Base-by-base conservation (phyloP, 2,888 invertebrate genomes). In the Syritta pipiens region DNA sequence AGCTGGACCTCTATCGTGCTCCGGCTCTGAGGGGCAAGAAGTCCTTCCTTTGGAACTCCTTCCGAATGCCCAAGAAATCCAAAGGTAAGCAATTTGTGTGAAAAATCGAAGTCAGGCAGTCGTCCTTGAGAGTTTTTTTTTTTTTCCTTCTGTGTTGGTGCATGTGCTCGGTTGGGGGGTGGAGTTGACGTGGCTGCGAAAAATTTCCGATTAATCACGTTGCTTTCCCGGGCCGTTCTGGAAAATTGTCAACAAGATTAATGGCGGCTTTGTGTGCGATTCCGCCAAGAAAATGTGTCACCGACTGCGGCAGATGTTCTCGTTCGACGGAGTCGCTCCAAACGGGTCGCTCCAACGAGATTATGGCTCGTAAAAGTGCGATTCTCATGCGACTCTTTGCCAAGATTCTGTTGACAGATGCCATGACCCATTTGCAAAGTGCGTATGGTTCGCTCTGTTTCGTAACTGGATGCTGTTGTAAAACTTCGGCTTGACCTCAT, bases 1-100 rank as follows among this genome's bases (percentile, higher is more conserved):
- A 88, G 81, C 83, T 88, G 85, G 86, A 88, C 83, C 82, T 88
- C 60, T 86, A 86, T 82, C 85, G 86, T 37, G 82, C 83, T 69
- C 83, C 85, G 60, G 84, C 82, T 28, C 68, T 85, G 74, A 83
- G 85, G 17, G 85, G 84, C 42, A 87, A 87, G 74, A 85, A 87
- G 28, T 82, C 87, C 53, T 87, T 89, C 60, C 81, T 89, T 48
- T 89, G 88, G 88, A 89, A 86, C 49, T 89, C 88, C 37, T 88
- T 89, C 84, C 88, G 89, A 28, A 82, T 88, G 83, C 87, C 88
- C 74, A 87, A 89, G 81, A 87, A 86, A 77, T 85, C 85, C 42
- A 89, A 88, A 85, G 83, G 86, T 83, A 63, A 74, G 74, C 59
- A n/a, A 4, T 62, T 63, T 72, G 19, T 67, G 74, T 76, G 77